Base-by-base conservation (phyloP, 2,113 vertebrate genomes). In the Phyllopteryx taeniolatus region DNA sequence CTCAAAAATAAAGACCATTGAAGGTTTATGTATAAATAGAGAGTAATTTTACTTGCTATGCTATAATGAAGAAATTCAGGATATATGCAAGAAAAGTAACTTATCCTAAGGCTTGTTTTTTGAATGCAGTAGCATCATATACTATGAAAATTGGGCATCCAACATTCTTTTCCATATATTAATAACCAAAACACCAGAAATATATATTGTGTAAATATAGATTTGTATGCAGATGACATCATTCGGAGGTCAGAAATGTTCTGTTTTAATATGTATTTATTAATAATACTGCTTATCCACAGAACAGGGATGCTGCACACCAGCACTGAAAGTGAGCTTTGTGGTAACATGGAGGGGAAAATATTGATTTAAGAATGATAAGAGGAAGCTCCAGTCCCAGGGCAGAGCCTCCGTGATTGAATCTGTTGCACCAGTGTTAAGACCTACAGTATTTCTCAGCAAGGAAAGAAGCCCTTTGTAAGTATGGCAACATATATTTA, bases 311-410 rank as follows among this genome's bases (percentile, higher is more conserved):
- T 71, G 51, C 68, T 63, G 22, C 70, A 66, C 59, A 71, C 78
- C 70, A 67, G 79, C 56, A 83, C 71, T 20, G 35, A 57, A 53
- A 33, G 73, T 76, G 85, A 88, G 89, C 86, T 88, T 90, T 89
- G 85, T 85, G 80, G 88, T 92, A 91, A 87, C 89, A 86, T 86
- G 78, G 86, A 62, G 80, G 86, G 85, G 87, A 79, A 82, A 78
- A 81, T 92, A 92, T 92, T 90, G 91, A 92, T 91, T 91, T 90
- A 92, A 90, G 85, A 84, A 92, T 92, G 89, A 92, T 93, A 91
- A 89, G 86, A 87, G 81, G 90, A 88, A 86, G 87, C 83, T 81
- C 75, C 69, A 79, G 81, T 91, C 90, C 90, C 87, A 82, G 77
- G 79, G 82, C 86, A 82, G 83, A 79, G 76, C 74, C 86, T 87